Base-by-base conservation (phyloP, 2,888 invertebrate species). In the Dicyrtoma fusca region DNA sequence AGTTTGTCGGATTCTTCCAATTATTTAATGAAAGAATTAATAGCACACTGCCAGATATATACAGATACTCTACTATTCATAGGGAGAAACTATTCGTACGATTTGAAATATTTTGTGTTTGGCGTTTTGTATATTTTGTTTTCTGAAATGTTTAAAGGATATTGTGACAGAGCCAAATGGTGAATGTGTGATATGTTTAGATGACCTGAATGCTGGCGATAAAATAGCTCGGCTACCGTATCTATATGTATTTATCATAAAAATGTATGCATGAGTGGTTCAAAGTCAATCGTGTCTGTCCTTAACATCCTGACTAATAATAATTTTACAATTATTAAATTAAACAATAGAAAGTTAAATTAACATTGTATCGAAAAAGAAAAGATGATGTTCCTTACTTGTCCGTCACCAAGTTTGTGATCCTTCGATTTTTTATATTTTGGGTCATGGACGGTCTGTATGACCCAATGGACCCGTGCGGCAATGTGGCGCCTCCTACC, bases 251-350 rank as follows among this genome's bases (percentile, higher is more conserved):
- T 98, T 88, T 98, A 98, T 87, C 98, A 99, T 87, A 98, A 97
- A 89, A 96, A 85, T 98, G 98, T 88, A 97, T 98, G 87, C 97
- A 98, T 88, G 91, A 92, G 87, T 98, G 98, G 98, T 98, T 98
- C 87, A 94, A 96, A 86, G 93, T 96, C 84, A 98, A 97, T 88
- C 91, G 97, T 86, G 95, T 95, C 83, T 98, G 98, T 87, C 98
- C 98, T 69, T 97, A 97, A 86, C 98, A 98, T 87, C 97, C 98
- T 81, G 92, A 94, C 82, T 97, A 97, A 88, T 95, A 82, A 82
- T 42, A 59, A 66, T 57, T n/a, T 49, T n/a, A 14, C 49, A 6
- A 49, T n/a, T 66, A 66, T 66, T 55, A 42, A 65, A 68, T 42
- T 34, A 68, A 57, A 44, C 51, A 64, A 64, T 45, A 25, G 26